phyloP scores from a whole-genome alignment of 2,113 vertebrate species.

The Cyprinus carpio region DNA sequence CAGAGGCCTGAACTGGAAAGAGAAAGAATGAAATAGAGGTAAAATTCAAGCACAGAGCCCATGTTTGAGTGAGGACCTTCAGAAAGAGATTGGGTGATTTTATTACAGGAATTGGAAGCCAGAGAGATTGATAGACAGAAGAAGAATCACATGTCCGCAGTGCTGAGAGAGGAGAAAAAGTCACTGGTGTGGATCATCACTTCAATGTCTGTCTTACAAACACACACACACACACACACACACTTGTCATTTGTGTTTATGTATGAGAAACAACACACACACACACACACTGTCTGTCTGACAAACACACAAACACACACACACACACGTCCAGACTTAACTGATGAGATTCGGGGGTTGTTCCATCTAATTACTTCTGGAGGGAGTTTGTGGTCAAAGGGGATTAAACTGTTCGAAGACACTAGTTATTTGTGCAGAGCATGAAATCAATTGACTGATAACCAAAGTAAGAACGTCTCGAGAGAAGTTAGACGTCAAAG shows the following conservation, averaged over 20 bases:
- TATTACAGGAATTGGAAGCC: constrained; percentile 1
- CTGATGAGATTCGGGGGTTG: constrained; percentile 53
- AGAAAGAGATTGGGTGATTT: neutral
- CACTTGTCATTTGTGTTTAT: no score
- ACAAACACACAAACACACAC: constrained; percentile 1
- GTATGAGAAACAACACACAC: no score
- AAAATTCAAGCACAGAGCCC: constrained; percentile 48
- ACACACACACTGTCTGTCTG: constrained; percentile 27
- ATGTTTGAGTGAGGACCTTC: constrained; percentile 27
- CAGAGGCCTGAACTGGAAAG: constrained; percentile 44
- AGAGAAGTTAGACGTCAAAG: neutral
- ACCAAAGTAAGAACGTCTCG: constrained; percentile 42
- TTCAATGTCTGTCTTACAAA: constrained; percentile 36
- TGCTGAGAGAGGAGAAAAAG: constrained; percentile 34
- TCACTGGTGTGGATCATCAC: no score
- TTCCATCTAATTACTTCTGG: constrained; percentile 69
- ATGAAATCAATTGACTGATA: constrained; percentile 71
- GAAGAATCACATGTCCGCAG: constrained; percentile 55
- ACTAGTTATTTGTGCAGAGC: constrained; percentile 58
- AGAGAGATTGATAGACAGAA: neutral
- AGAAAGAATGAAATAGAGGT: constrained; percentile 25
- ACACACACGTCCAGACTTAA: constrained; percentile 51
- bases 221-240: neutral
- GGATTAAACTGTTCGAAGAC: constrained; percentile 63
- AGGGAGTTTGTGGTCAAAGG: constrained; percentile 52